These are phyloP conservation scores for Calcarius lapponicus DNA, from an alignment of 2,797 vertebrate species.

Conservation along the genomic window DNA sequence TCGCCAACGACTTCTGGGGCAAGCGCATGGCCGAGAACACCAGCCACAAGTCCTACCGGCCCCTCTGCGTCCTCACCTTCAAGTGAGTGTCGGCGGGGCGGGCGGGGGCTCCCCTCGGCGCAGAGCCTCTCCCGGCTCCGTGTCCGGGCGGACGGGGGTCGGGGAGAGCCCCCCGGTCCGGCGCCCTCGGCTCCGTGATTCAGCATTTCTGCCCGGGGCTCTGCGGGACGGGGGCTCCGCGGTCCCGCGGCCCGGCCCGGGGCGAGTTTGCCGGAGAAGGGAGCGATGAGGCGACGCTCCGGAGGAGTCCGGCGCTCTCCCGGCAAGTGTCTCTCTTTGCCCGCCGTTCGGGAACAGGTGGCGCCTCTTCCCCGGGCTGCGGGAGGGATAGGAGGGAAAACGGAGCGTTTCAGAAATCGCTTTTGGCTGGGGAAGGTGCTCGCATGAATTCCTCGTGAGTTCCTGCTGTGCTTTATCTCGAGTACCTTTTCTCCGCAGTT, in stretches of 20 bases:
- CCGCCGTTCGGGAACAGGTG: background rate
- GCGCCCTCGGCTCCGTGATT: conserved; percentile 47
- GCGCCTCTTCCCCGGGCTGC: background rate
- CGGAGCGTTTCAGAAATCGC: background rate
- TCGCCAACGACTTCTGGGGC: conserved; percentile 96
- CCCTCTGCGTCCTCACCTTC: conserved; percentile 93
- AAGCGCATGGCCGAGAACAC: conserved; percentile 92
- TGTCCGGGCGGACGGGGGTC: background rate
- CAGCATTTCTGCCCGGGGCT: conserved; percentile 48
- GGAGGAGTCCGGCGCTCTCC: background rate
- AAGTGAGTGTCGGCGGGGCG: conserved; percentile 79
- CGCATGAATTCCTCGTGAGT: background rate
- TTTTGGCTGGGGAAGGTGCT: background rate
- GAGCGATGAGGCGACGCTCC: background rate
- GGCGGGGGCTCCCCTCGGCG: background rate
- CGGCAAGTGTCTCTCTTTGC: background rate
- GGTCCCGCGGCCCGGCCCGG: background rate
- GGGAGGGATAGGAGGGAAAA: background rate
- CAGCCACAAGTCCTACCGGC: conserved; percentile 98
- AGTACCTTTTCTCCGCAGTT: background rate
- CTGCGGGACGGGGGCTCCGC: background rate
- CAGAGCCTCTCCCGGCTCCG: background rate
- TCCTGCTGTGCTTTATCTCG: background rate
- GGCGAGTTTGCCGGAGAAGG: background rate
- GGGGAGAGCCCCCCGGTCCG: background rate